A percentile compares a stretch with the other conserved stretches of the same genome.
These are phyloP conservation scores for Colossoma macropomum DNA, from an alignment of 2,113 vertebrate genomes.

Conservation along the genomic window DNA sequence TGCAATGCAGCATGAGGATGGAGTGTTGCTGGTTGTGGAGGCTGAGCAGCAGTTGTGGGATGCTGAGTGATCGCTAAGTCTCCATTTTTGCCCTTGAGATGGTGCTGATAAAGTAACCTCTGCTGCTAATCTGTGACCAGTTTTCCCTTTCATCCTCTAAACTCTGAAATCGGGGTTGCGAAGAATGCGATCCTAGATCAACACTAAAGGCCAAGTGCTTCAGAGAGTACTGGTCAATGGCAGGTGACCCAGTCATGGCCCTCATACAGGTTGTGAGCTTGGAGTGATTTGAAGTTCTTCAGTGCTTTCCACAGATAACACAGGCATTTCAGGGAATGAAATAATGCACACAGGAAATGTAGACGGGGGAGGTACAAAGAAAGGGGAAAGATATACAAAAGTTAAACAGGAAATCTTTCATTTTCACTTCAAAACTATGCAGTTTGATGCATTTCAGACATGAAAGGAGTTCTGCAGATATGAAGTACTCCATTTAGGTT, in stretches of 20 bases:
- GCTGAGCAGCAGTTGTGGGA: too few relatives aligned
- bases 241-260: constrained; percentile 17
- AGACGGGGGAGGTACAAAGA: neutral
- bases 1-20: too few relatives aligned
- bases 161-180: constrained; percentile 12
- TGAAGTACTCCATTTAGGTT: neutral
- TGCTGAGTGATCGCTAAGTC: too few relatives aligned
- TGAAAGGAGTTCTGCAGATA: neutral
- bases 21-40: too few relatives aligned
- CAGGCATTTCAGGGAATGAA: constrained; percentile 6
- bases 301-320: constrained; percentile 57
- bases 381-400: neutral
- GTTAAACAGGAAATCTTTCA: neutral
- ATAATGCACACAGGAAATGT: constrained; percentile 40
- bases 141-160: constrained; percentile 5
- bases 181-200: constrained; percentile 18
- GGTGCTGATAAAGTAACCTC: constrained; percentile 12
- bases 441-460: neutral
- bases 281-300: constrained; percentile 49
- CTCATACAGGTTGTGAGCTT: constrained; percentile 10
- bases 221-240: constrained; percentile 16
- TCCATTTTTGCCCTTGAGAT: neutral
- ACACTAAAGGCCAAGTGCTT: neutral
- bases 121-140: neutral
- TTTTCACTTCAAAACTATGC: neutral